Evolutionary conservation across 2,797 vertebrate species (phyloP).

Genomic region (Pangasius djambal): DNA sequence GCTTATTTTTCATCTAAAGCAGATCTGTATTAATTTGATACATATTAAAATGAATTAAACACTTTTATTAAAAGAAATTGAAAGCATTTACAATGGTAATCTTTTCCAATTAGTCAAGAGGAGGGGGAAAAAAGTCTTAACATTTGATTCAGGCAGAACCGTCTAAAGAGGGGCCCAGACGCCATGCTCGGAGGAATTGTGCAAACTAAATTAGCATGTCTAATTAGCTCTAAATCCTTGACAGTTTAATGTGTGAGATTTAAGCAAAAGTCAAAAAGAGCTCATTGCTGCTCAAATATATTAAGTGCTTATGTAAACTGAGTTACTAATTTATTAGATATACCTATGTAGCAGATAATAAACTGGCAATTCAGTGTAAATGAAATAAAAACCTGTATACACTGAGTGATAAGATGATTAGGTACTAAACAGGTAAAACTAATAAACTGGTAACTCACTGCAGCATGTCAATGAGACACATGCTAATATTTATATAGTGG

Average conservation of each 20-base stretch:
- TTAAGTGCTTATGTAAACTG: slow-evolving; percentile 33
- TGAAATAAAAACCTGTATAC: not conserved
- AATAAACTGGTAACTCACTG: not conserved
- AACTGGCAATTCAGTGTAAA: not conserved
- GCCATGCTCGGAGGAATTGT: slow-evolving; percentile 60
- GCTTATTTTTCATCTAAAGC: slow-evolving; percentile 34
- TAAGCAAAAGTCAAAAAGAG: slow-evolving; percentile 49
- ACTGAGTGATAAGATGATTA: not conserved
- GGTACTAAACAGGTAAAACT: not conserved
- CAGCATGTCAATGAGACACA: not conserved
- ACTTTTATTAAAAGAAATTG: slow-evolving; percentile 50
- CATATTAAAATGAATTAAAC: slow-evolving; percentile 53
- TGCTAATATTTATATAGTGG: not conserved
- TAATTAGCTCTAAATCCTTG: slow-evolving; percentile 72
- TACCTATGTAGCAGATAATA: not conserved
- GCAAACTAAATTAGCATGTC: slow-evolving; percentile 69
- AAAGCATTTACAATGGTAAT: slow-evolving; percentile 57
- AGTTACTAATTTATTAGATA: not conserved
- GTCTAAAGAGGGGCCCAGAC: slow-evolving; percentile 41
- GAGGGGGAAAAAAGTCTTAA: slow-evolving; percentile 48
- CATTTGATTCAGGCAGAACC: slow-evolving; percentile 59
- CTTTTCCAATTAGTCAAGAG: slow-evolving; percentile 56
- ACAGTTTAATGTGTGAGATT: slow-evolving; percentile 62
- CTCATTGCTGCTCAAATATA: slow-evolving; percentile 39
- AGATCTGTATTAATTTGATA: slow-evolving; percentile 51